Base-by-base conservation (phyloP, 2,888 invertebrate species). In the Eupithecia pulchellata region DNA sequence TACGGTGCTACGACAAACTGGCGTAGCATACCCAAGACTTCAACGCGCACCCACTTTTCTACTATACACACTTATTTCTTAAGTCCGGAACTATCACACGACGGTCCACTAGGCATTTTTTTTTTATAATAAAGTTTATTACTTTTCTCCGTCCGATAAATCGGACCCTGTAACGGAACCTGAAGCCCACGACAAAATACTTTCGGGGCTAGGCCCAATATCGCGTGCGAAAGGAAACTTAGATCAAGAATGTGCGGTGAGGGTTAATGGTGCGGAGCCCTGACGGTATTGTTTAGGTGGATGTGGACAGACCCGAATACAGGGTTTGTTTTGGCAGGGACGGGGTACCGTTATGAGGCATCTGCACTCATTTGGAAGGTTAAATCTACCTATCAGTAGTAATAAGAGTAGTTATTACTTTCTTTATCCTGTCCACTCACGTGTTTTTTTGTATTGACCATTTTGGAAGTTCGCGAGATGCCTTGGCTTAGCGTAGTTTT, bases 161-260 rank as follows among this genome's bases (percentile, higher is more conserved):
- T 57, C 27, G 39, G 65, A 55, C 57, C 68, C 63, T 66, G 68
- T 69, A 32, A 11, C 14, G 9, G 5, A 66, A 32, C 25, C 27
- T 25, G 65, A 66, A 73, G 60, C 73, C 70, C 71, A 66, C 61
- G 67, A 68, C 67, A 68, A 64, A 52, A 70, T 68, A 67, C 66
- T 74, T 61, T 32, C 66, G 60, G 75, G 77, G 77, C 77, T 62
- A 30, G 72, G 75, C 74, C 69, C 80, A 67, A 20, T 76, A 77
- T 86, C 78, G 87, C 85, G 88, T 87, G 88, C 79, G 81, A 84
- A 87, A 82, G 79, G 80, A 83, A 86, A 86, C 84, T 88, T 86
- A 81, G 79, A 68, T 77, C 82, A 87, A 87, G 88, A 87, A 89
- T 89, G 86, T 86, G 86, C 86, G 85, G 85, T 82, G 66, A 78